A percentile compares a stretch with the other conserved stretches of the same genome.
These are phyloP conservation scores for Hydractinia symbiolongicarpus DNA, from an alignment of 30 jellyfish, hydroid and myxozoan species.

Conservation along the genomic window DNA sequence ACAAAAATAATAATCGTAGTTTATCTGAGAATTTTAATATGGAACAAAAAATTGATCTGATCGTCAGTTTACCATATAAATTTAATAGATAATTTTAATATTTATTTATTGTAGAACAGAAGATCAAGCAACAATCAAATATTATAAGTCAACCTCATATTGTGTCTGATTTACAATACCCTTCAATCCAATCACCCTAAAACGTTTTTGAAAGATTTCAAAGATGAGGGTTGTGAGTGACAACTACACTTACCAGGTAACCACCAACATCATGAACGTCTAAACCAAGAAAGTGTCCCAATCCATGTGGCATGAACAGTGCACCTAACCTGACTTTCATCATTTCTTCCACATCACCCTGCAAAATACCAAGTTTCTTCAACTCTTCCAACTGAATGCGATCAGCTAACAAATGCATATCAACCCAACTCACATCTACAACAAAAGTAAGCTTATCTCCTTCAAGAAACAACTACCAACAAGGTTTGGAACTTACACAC, in stretches of 20 bases:
- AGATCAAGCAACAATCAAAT: not conserved
- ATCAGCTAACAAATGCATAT: constrained; percentile 88
- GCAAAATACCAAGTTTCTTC: constrained; percentile 66
- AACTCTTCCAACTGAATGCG: constrained; percentile 69
- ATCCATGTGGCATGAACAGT: constrained; percentile 87
- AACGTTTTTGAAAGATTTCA: too few relatives aligned
- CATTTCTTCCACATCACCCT: constrained; percentile 87
- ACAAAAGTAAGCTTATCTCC: not conserved
- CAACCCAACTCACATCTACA: constrained; percentile 82
- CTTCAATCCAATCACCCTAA: too few relatives aligned
- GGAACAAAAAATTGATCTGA: too few relatives aligned
- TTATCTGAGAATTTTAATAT: too few relatives aligned
- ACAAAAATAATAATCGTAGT: not conserved
- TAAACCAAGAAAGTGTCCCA: constrained; percentile 88
- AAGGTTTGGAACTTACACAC: not conserved
- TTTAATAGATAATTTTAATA: too few relatives aligned
- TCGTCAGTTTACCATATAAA: too few relatives aligned
- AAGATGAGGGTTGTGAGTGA: too few relatives aligned
- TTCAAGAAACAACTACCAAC: too few relatives aligned
- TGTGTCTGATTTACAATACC: too few relatives aligned
- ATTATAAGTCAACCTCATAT: not conserved
- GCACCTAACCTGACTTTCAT: constrained; percentile 84
- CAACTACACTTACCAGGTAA: not conserved
- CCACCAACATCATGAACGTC: constrained; percentile 92
- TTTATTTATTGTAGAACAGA: not conserved